Base-by-base conservation (phyloP, 2,113 vertebrate species). In the Sylvietta virens region DNA sequence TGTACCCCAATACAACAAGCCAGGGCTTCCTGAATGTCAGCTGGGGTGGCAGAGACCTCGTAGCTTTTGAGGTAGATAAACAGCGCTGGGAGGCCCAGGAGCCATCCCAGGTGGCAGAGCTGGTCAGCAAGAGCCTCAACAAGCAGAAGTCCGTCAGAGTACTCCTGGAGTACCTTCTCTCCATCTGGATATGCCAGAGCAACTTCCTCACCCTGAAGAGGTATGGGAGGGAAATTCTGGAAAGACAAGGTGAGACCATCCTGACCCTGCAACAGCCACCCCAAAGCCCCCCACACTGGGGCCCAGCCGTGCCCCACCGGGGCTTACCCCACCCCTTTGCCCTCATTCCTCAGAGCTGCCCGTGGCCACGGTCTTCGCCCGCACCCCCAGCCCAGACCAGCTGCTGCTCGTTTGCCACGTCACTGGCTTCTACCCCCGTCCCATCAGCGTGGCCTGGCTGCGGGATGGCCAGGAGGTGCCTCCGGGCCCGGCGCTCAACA, bases 301-400 rank as follows among this genome's bases (percentile, higher is more conserved):
- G 54, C 8, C 42, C 56, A 48, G 31, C 2, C 0, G 0, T 45
- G 15, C 14, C 48, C 39, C n/a, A 35, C n/a, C 0, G 0, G 9
- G 18, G 3, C 31, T 60, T 8, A 10, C 33, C 19, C 4, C 66
- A 78, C 6, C 33, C 17, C 20, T 53, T 42, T 31, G 28, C 16
- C 72, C 13, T 81, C 3, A 1, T 19, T 24, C 51, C 35, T 12
- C 62, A 94, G 93, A 71, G 89, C 17, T 5, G 3, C 94, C 94
- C 1, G 19, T 74, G 57, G 86, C 82, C 54, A 86, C 51, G 0
- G 61, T 95, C 66, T 95, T 74, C 0, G 4, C 86, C 82, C 66
- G 10, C 82, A 69, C 10, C 0, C 61, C 72, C 56, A 54, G 26
- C 26, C 77, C 5, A 22, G 64, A 9, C 4, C 88, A 35, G 51